Evolutionary conservation across 2,888 invertebrate genomes (phyloP), one percentile per base, ranked within the genome.

Genomic region (Synergus umbraculus): DNA sequence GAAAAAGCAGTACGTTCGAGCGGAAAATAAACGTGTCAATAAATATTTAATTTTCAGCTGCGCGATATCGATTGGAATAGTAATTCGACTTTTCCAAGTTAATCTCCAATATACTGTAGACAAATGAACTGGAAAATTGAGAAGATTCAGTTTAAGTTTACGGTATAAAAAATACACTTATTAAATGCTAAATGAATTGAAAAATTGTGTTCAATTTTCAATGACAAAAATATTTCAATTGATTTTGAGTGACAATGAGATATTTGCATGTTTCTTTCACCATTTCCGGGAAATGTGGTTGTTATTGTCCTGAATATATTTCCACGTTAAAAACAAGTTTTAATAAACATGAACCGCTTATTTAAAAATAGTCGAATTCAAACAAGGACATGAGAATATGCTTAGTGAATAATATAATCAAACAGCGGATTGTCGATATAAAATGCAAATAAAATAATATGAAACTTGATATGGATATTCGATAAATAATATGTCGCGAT

Each of bases 21-120:
- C 54, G 54, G 54, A 73, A 49, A 54, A 54, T 54, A 54, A 73
- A 54, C 13, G 54, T 73, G 73, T 54, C 37, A n/a, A 73, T 54
- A 54, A 73, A 73, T 73, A 73, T 73, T 73, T 73, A 73, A 73
- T 73, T 54, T 54, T 73, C 73, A 73, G 49, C 54, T 54, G 54
- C 49, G 54, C 41, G n/a, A 54, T 73, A 73, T 73, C 73, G 73
- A 73, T 54, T 54, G 49, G 73, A 73, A 73, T 54, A 66, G 13
- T 66, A 73, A 73, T 73, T 73, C n/a, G 54, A 73, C 73, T 73
- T 69, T 69, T 69, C 9, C 49, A 22, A 69, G 69, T 46, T 69
- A 69, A 69, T 69, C 22, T 49, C 69, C 69, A 9, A 49, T 69
- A 37, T 15, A 15, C 29, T 7, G 7, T 9, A 54, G 8, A 67